Percentiles rank a stretch among this genome's conserved stretches.
Conservation (phyloP, 1,140 invertebrate genomes). For the Lepeophtheirus salmonis region DNA sequence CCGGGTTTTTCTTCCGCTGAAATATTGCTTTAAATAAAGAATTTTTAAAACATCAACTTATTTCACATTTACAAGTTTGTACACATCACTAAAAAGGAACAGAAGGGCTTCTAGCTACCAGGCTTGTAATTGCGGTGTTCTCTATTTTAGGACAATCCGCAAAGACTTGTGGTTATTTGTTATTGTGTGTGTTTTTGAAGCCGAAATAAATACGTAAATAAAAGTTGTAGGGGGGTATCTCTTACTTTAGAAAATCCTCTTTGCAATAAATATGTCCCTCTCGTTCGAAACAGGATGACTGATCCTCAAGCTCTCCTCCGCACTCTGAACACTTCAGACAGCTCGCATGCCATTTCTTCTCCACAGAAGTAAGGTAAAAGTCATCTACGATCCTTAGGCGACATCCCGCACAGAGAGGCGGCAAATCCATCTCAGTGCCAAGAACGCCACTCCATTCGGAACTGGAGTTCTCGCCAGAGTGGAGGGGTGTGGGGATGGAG, state of each 20-base stretch:
- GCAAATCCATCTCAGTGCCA: neutral
- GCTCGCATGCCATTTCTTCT: constrained; percentile 66
- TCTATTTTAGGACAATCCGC: neutral
- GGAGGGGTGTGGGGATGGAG: neutral
- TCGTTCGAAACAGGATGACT: constrained; percentile 76
- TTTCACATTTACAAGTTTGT: no score
- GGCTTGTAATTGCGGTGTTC: neutral
- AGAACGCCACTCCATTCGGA: neutral
- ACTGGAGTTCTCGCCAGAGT: neutral
- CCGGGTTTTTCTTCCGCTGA: no score
- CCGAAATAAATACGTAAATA: no score
- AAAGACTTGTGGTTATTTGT: neutral
- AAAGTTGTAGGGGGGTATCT: no score
- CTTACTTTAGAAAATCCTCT: constrained; percentile 90
- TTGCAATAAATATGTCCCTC: constrained; percentile 92
- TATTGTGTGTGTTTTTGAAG: neutral
- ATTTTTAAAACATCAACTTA: no score
- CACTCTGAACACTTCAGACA: constrained; percentile 64
- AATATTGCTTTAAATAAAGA: no score
- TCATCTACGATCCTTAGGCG: constrained; percentile 59
- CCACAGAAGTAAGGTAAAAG: constrained; percentile 62
- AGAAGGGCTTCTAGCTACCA: neutral
- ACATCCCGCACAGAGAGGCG: constrained; percentile 56
- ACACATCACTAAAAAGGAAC: no score
- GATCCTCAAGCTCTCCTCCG: constrained; percentile 59